Evolutionary conservation across 2,888 invertebrate species (phyloP).

Genomic region (Luperina testacea): DNA sequence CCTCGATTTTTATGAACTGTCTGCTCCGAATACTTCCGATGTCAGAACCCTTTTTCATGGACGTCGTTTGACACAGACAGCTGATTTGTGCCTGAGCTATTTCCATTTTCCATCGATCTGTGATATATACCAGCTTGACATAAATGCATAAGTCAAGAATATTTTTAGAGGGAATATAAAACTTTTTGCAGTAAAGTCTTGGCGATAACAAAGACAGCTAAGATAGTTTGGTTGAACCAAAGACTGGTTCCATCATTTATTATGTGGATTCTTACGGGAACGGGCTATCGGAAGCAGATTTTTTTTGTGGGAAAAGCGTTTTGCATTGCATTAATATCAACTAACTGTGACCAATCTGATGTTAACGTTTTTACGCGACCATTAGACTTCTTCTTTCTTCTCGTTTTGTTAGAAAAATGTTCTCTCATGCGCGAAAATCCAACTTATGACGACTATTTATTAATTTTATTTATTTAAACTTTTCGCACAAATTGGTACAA

Average conservation of each 20-base stretch:
- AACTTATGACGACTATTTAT: background rate
- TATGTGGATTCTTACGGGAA: conserved; percentile 6
- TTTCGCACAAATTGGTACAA: too few relatives aligned
- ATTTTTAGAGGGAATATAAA: conserved; percentile 41
- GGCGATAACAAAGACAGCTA: conserved; percentile 16
- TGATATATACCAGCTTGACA: conserved; percentile 30
- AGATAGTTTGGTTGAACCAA: background rate
- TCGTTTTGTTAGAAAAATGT: too few relatives aligned
- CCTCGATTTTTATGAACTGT: conserved; percentile 60
- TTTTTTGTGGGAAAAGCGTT: background rate
- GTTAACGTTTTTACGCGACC: background rate
- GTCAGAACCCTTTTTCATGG: conserved; percentile 63
- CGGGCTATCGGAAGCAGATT: background rate
- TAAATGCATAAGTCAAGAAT: conserved; percentile 45
- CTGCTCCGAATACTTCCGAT: conserved; percentile 41
- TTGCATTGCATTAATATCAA: background rate
- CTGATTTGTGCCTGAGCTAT: conserved; percentile 48
- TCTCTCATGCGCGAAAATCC: background rate
- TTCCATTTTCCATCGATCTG: conserved; percentile 36
- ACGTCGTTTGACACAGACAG: conserved; percentile 55
- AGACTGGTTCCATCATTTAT: conserved; percentile 11
- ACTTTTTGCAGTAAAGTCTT: conserved; percentile 23
- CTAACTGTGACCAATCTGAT: background rate
- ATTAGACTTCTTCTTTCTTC: too few relatives aligned
- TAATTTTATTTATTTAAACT: too few relatives aligned